Percentiles rank a stretch among this genome's conserved stretches.
Evolutionary conservation across 2,888 invertebrate species (phyloP).

Genomic region (Tetanocera ferruginea): DNA sequence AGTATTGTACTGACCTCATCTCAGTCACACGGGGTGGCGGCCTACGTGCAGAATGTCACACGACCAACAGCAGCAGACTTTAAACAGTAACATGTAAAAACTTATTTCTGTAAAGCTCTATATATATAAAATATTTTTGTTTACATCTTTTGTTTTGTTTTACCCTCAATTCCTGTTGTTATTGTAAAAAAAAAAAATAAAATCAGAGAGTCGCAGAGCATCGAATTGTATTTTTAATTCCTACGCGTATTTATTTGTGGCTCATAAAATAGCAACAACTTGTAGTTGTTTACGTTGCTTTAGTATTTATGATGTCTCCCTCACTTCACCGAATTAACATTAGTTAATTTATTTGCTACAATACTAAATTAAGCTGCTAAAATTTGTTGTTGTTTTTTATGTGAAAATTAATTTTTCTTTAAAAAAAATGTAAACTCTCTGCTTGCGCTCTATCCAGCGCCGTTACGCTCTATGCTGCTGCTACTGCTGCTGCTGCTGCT

Average conservation of each 20-base stretch:
- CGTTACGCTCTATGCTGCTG: neutral
- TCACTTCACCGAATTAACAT: too few relatives aligned
- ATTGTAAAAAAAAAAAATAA: too few relatives aligned
- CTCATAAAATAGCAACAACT: too few relatives aligned
- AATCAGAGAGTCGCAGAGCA: too few relatives aligned
- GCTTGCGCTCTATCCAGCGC: neutral
- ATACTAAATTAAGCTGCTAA: neutral
- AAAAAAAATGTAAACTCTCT: neutral
- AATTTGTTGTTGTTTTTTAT: neutral
- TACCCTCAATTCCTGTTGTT: too few relatives aligned
- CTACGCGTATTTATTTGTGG: too few relatives aligned
- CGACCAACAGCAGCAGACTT: neutral
- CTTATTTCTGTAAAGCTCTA: neutral
- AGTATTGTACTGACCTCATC: neutral
- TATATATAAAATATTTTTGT: neutral
- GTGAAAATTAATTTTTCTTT: neutral
- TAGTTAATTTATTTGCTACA: too few relatives aligned
- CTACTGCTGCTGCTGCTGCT: neutral
- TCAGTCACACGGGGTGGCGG: neutral
- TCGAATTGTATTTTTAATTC: too few relatives aligned
- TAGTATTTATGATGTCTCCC: too few relatives aligned
- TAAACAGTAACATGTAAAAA: neutral
- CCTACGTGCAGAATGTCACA: constrained; percentile 39
- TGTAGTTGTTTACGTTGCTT: too few relatives aligned
- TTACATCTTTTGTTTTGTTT: too few relatives aligned